These are phyloP conservation scores for Rhinopomastus cyanomelas DNA, from an alignment of 2,113 vertebrate species.

Conservation along the genomic window DNA sequence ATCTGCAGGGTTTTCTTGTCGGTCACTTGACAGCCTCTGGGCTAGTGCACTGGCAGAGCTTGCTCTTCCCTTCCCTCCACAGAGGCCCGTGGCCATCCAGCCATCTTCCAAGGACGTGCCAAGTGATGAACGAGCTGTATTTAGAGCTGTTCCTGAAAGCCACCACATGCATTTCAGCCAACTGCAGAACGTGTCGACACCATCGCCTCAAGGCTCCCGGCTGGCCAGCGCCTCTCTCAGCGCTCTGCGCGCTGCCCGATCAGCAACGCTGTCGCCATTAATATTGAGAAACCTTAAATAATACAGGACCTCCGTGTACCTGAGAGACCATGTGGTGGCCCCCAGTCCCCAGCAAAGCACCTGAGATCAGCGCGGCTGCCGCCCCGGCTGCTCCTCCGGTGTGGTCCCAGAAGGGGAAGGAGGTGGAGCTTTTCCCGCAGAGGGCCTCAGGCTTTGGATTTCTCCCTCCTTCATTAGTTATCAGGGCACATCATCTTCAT, in stretches of 20 bases:
- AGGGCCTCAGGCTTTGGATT: not conserved
- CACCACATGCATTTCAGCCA: not conserved
- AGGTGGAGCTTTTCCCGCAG: not conserved
- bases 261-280: not conserved
- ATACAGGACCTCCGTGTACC: constrained; percentile 26
- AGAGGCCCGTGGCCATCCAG: not conserved
- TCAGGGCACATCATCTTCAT: constrained; percentile 43
- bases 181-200: not conserved
- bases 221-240: not conserved
- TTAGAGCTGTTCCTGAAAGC: not conserved
- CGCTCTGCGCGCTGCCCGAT: not conserved
- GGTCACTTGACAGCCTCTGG: not conserved
- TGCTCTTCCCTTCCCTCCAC: not conserved
- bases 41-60: not conserved
- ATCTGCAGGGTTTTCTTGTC: not conserved
- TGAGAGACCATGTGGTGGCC: constrained; percentile 48
- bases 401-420: not conserved
- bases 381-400: not conserved
- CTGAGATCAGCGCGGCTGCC: not conserved
- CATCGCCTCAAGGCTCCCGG: not conserved
- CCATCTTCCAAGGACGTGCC: not conserved
- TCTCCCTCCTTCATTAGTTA: constrained; percentile 45
- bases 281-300: constrained; percentile 60
- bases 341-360: not conserved
- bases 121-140: not conserved